Conservation (phyloP, 2,113 vertebrate genomes). For the Piliocolobus tephrosceles region DNA sequence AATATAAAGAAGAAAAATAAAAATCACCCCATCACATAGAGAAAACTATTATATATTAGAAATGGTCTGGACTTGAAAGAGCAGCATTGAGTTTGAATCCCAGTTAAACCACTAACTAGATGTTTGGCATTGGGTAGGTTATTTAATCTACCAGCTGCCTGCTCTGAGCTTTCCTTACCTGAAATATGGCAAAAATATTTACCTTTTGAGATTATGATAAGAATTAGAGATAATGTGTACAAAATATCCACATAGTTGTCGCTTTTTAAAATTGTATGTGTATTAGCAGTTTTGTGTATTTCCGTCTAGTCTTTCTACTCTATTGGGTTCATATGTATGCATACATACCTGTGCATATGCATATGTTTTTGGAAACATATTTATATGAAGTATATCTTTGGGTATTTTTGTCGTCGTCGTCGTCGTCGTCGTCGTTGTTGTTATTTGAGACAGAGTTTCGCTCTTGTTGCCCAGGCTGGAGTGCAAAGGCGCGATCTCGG, state of each 20-base stretch:
- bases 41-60: background rate
- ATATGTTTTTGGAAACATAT: slow-evolving; percentile 2
- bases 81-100: background rate
- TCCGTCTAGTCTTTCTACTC: background rate
- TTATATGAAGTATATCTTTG: background rate
- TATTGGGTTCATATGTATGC: background rate
- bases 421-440: too few relatives aligned
- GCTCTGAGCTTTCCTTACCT: slow-evolving; percentile 1
- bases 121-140: background rate
- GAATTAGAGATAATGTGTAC: background rate
- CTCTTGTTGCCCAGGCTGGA: too few relatives aligned
- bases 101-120: background rate
- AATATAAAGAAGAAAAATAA: slow-evolving; percentile 22
- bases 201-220: background rate
- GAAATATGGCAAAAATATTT: slow-evolving; percentile 8
- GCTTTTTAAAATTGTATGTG: background rate
- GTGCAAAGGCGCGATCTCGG: too few relatives aligned
- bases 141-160: background rate
- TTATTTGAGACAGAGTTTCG: too few relatives aligned
- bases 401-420: background rate
- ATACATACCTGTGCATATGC: background rate
- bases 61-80: background rate
- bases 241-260: background rate
- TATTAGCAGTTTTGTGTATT: background rate
- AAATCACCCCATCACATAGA: background rate